Base-by-base conservation (phyloP, 2,888 invertebrate genomes). In the Nowickia ferox region DNA sequence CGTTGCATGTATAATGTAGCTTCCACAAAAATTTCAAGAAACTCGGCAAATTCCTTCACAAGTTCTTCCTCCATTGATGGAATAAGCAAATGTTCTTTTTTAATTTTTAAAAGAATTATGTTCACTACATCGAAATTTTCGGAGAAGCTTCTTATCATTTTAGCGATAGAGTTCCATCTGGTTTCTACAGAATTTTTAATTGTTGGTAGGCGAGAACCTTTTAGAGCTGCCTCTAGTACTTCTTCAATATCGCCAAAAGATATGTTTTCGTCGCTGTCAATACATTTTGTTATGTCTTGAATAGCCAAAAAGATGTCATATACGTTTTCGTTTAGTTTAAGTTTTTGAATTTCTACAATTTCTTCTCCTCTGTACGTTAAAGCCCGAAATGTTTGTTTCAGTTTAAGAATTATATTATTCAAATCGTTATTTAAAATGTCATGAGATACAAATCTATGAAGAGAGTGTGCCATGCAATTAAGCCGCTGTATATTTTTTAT, bases 61-160 rank as follows among this genome's bases (percentile, higher is more conserved):
- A 74, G 13, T 15, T 74, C 74, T 48, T 61, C 13, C 11, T 61
- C 17, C 74, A 74, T 61, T 15, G 57, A 46, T 3, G 72, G 48
- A 48, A 59, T 72, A 48, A 72, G 8, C 9, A 72, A 38, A 48
- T 17, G 15, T 72, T 72, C 46, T 11, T 59, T 72, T 59, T 72
- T 30, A 6, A 72, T 15, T 48, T 72, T 74, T 19, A 74, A 61
- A 74, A 74, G 72, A n/a, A 74, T 38, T 4, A 74, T 48, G 9
- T 74, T 74, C 8, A 74, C 61, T 13, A 48, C 17, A 42, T 72
- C 71, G 5, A 42, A 40, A 48, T 74, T 74, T 17, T 13, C 48
- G 2, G 17, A 17, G n/a, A 74, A 61, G 48, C 71, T 72, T 72
- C 22, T 59, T 8, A 74, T 22, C 38, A 48, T 71, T 1, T 44